Evolutionary conservation across 2,113 vertebrate genomes (phyloP).

Genomic region (Notarius lentiginosus): DNA sequence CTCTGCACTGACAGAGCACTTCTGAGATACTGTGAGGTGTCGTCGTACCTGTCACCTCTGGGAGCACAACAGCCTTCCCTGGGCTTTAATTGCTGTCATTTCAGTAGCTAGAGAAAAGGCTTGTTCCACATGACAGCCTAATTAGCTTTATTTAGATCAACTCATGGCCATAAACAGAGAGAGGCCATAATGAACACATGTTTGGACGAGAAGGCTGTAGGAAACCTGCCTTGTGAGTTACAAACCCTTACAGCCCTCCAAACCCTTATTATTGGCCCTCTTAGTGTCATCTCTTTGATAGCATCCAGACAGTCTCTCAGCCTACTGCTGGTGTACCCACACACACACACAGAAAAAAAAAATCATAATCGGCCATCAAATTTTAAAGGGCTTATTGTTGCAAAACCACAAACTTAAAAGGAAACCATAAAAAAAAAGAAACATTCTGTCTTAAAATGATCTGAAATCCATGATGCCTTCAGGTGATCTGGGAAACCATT

Average conservation of each 20-base stretch:
- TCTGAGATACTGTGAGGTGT: conserved; percentile 55
- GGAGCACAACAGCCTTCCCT: conserved; percentile 41
- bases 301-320: conserved; percentile 29
- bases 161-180: conserved; percentile 56
- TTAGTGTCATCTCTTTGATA: conserved; percentile 43
- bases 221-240: conserved; percentile 56
- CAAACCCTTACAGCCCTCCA: conserved; percentile 60
- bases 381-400: background rate
- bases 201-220: conserved; percentile 29
- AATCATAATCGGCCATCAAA: background rate
- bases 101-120: conserved; percentile 36
- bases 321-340: conserved; percentile 10
- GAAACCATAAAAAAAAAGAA: background rate
- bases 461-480: background rate
- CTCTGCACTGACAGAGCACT: conserved; percentile 54
- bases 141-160: conserved; percentile 65
- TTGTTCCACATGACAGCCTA: conserved; percentile 63
- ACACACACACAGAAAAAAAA: background rate
- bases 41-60: conserved; percentile 60
- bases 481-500: conserved; percentile 3
- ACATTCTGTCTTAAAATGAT: background rate
- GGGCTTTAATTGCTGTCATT: conserved; percentile 72
- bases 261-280: conserved; percentile 61
- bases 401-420: background rate
- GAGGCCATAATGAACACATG: conserved; percentile 29